Base-by-base conservation (phyloP, 1,140 invertebrate species). In the Brachionus angularis region DNA sequence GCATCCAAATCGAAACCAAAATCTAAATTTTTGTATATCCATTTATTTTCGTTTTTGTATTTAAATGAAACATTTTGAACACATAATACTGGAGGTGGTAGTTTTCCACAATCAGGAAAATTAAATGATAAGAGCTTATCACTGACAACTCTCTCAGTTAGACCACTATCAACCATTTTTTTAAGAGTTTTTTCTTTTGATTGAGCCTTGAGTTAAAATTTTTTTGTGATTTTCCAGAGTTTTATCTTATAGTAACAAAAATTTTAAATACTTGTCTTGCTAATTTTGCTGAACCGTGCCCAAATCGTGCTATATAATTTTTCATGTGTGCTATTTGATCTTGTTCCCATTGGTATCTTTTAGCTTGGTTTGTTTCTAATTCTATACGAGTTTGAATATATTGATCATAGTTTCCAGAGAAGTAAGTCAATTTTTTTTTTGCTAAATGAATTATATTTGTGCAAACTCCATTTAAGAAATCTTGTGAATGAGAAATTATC, bases 401-500 rank as follows among this genome's bases (percentile, higher is more conserved):
- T 0, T 90, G 88, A 79, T 99, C 96, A 79, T 98, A 99, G 82
- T 97, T 89, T 76, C 88, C 88, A 85, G 87, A 50, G 83, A 73
- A 74, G 49, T 23, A 39, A 16, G 44, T 33, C 18, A 39, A 31
- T 47, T 90, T 88, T 75, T 91, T 91, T 78, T 95, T 89, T 77
- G 91, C 88, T 78, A 99, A 87, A 81, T 98, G 94, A 75, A 98
- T 89, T 67, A 98, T 97, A 81, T 98, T 98, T 16, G 93, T 98
- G 82, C 96, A 99, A 46, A 99, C 93, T 72, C 95, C 95, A 82
- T 99, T 99, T 72, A 99, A 84, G 80, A 99, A 99, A 87, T 99
- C 96, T 85, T 99, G 96, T n/a, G 96, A 99, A 82, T 99, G 96
- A 1, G 95, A 98, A 75, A 98, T 94, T 53, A 99, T 87, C n/a